Conservation (phyloP, 2,888 invertebrate species). For the Emmelina monodactyla region DNA sequence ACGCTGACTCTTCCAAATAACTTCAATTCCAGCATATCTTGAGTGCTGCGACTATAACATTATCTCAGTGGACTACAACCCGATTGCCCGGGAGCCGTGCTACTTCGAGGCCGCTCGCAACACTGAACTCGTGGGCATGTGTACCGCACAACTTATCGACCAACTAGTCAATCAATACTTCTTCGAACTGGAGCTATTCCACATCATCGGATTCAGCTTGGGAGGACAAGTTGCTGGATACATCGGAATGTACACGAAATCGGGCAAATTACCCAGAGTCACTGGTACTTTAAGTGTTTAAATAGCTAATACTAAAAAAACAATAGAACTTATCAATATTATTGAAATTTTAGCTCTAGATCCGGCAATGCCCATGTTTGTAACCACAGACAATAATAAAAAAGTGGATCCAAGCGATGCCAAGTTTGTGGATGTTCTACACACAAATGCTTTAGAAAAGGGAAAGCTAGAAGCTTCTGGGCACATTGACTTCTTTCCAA, state of each 20-base stretch:
- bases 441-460: conserved; percentile 66
- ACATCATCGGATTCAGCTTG: conserved; percentile 71
- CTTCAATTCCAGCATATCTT: conserved; percentile 50
- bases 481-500: conserved; percentile 66
- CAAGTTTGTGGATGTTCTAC: conserved; percentile 69
- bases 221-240: conserved; percentile 69
- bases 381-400: conserved; percentile 37
- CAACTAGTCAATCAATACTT: conserved; percentile 40
- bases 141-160: conserved; percentile 66
- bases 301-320: neutral
- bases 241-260: conserved; percentile 47
- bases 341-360: conserved; percentile 58
- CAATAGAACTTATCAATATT: too few species aligned
- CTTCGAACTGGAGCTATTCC: conserved; percentile 53
- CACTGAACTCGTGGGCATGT: conserved; percentile 66
- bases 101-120: conserved; percentile 67
- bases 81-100: conserved; percentile 65
- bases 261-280: conserved; percentile 53
- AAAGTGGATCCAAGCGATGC: conserved; percentile 67
- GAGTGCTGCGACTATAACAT: conserved; percentile 65
- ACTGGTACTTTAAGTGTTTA: conserved; percentile 44
- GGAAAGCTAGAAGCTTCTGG: conserved; percentile 64
- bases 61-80: conserved; percentile 69
- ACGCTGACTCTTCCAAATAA: neutral
- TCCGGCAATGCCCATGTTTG: conserved; percentile 71